Evolutionary conservation across 2,888 invertebrate genomes (phyloP).

Genomic region (Drosophila infuscata): DNA sequence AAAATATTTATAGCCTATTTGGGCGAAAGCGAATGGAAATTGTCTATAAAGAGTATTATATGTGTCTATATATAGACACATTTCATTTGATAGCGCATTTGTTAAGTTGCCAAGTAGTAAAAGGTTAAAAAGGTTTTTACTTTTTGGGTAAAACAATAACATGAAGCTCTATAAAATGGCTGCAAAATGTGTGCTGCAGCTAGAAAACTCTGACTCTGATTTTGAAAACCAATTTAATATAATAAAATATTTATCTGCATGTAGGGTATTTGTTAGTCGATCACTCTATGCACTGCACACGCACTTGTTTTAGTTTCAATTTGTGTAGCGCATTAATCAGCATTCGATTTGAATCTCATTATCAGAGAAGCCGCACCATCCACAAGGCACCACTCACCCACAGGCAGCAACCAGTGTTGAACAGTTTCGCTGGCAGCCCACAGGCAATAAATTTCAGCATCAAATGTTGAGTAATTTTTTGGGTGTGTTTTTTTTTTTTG

Average conservation of each 20-base stretch:
- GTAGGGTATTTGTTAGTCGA: conserved; percentile 15
- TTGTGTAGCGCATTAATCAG: conserved; percentile 75
- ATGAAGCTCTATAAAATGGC: not conserved
- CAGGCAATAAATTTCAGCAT: conserved; percentile 73
- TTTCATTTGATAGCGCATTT: not conserved
- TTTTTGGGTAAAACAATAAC: not conserved
- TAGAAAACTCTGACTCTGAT: not conserved
- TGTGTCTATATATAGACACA: not conserved
- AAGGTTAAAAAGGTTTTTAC: not conserved
- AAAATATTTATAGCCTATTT: not conserved
- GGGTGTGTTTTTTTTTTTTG: conserved; percentile 30
- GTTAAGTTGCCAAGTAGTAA: not conserved
- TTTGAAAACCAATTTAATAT: not conserved
- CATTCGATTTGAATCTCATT: conserved; percentile 79
- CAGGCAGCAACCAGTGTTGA: not conserved
- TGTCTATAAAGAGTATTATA: not conserved
- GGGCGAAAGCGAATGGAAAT: not conserved
- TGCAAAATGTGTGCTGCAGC: not conserved
- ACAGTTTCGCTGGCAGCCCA: conserved; percentile 29
- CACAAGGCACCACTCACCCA: conserved; percentile 1
- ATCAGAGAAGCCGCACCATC: conserved; percentile 34
- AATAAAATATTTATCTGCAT: not conserved
- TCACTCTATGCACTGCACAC: too few species aligned
- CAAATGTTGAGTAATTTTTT: conserved; percentile 72
- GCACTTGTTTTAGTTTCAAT: conserved; percentile 66